These are phyloP conservation scores for Lithophane ornitopus DNA, from an alignment of 2,888 invertebrate species.

Conservation along the genomic window DNA sequence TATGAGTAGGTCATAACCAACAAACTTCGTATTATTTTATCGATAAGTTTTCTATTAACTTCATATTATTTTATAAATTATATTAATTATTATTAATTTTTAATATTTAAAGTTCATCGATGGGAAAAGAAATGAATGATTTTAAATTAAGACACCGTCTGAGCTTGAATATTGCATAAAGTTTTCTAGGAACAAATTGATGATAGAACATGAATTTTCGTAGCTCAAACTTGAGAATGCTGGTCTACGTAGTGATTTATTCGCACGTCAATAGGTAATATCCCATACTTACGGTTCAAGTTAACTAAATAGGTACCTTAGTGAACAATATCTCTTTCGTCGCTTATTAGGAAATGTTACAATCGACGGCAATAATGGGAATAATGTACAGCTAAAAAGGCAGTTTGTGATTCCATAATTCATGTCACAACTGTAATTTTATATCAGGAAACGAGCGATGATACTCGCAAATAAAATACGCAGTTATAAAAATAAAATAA, in stretches of 20 bases:
- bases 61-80: too few species aligned
- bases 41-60: too few species aligned
- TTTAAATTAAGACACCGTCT: too few species aligned
- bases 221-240: background rate
- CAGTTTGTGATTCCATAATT: constrained; percentile 21
- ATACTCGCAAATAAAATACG: constrained; percentile 27
- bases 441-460: constrained; percentile 29
- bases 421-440: constrained; percentile 46
- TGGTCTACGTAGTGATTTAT: background rate
- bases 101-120: too few species aligned
- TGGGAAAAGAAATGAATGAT: too few species aligned
- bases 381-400: constrained; percentile 27
- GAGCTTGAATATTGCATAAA: background rate
- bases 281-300: background rate
- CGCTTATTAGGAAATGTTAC: background rate
- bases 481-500: constrained; percentile 38
- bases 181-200: background rate
- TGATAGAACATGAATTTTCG: background rate
- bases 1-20: too few species aligned
- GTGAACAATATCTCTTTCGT: background rate
- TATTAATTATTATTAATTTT: too few species aligned
- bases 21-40: too few species aligned
- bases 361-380: background rate
- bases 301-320: background rate
- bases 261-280: background rate